Evolutionary conservation across 2,888 invertebrate genomes (phyloP).

Genomic region (Sipunculus nudus): DNA sequence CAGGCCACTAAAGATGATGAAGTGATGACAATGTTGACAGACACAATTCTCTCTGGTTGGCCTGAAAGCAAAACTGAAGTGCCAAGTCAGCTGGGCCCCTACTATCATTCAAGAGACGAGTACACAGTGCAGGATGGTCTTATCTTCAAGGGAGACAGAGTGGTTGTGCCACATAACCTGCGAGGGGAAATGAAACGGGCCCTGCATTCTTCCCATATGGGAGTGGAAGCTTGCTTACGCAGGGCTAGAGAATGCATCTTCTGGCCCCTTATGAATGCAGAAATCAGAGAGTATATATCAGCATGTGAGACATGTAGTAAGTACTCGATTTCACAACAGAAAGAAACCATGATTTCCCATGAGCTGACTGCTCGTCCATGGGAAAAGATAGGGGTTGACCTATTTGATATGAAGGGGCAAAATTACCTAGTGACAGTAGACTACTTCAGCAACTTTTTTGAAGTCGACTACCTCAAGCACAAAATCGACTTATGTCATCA

Average conservation of each 20-base stretch:
- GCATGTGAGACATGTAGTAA: slow-evolving; percentile 3
- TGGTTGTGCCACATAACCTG: slow-evolving; percentile 7
- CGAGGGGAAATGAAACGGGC: background rate
- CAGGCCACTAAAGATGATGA: slow-evolving; percentile 12
- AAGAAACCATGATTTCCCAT: slow-evolving; percentile 21
- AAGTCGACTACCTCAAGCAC: slow-evolving; percentile 29
- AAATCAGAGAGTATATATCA: too few relatives aligned
- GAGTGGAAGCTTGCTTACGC: background rate
- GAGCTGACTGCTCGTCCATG: slow-evolving; percentile 33
- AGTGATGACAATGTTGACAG: slow-evolving; percentile 6
- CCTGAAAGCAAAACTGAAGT: slow-evolving; percentile 5
- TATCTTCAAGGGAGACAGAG: slow-evolving; percentile 20
- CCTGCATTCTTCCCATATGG: slow-evolving; percentile 1
- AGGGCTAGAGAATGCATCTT: slow-evolving; percentile 4
- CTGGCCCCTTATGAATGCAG: too few relatives aligned
- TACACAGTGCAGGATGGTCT: slow-evolving; percentile 28
- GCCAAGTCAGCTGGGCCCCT: slow-evolving; percentile 8
- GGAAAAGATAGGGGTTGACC: slow-evolving; percentile 33
- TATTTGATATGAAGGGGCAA: slow-evolving; percentile 26
- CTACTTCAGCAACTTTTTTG: slow-evolving; percentile 31
- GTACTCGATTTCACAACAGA: background rate
- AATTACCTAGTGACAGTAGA: slow-evolving; percentile 38
- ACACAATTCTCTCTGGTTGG: slow-evolving; percentile 22
- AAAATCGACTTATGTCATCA: slow-evolving; percentile 19
- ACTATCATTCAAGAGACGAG: slow-evolving; percentile 23